A percentile compares a stretch with the other conserved stretches of the same genome.
These are phyloP conservation scores for Macropodus opercularis DNA, from an alignment of 2,797 vertebrate species.

Conservation along the genomic window DNA sequence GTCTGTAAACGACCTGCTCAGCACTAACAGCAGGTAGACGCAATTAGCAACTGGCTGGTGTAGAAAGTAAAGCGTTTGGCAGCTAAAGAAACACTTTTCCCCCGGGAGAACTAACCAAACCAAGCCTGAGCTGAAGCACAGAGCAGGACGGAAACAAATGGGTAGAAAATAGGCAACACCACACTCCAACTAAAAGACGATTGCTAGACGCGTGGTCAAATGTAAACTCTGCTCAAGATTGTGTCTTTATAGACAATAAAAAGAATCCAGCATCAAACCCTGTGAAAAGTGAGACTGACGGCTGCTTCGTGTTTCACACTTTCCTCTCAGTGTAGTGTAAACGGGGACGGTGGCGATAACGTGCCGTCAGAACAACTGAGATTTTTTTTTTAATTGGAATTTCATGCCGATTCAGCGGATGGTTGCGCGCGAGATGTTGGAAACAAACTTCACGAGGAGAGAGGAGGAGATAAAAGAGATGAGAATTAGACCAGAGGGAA, in stretches of 20 bases:
- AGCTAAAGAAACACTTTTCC: background rate
- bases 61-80: background rate
- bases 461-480: background rate
- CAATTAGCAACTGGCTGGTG: background rate
- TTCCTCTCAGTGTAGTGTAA: constrained; percentile 11
- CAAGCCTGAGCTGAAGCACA: background rate
- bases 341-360: background rate
- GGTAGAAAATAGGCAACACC: no score
- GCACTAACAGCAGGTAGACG: background rate
- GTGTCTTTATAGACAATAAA: background rate
- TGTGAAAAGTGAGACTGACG: constrained; percentile 12
- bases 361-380: constrained; percentile 16
- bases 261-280: background rate
- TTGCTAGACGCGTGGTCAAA: no score
- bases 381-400: constrained; percentile 3
- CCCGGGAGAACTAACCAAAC: background rate
- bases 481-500: constrained; percentile 30
- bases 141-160: background rate
- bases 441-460: background rate
- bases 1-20: background rate
- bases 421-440: background rate
- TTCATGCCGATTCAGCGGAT: background rate
- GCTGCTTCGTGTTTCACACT: constrained; percentile 20
- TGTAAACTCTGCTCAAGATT: background rate
- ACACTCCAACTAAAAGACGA: no score